A percentile compares a stretch with the other conserved stretches of the same genome.
These are phyloP conservation scores for Morone chrysops DNA, from an alignment of 2,113 vertebrate species.

Conservation along the genomic window DNA sequence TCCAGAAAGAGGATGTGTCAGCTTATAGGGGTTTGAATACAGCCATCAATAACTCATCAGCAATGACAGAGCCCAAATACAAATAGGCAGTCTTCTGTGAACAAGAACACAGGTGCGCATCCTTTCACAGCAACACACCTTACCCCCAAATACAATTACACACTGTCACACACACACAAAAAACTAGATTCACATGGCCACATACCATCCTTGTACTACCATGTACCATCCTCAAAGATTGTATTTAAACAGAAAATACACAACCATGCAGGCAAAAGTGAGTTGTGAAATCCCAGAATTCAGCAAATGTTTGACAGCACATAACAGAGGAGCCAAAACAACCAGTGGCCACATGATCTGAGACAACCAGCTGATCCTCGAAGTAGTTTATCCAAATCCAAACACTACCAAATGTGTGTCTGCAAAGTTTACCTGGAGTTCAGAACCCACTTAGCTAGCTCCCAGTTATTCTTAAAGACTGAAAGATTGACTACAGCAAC, in stretches of 20 bases:
- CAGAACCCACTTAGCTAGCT: background rate
- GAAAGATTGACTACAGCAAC: background rate
- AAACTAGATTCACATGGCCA: background rate
- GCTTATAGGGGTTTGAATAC: conserved; percentile 55
- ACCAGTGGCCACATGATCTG: conserved; percentile 43
- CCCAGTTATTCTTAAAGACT: background rate
- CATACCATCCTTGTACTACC: background rate
- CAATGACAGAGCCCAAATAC: conserved; percentile 46
- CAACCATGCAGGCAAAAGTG: conserved; percentile 1
- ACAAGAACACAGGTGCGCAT: conserved; percentile 41
- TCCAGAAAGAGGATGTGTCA: conserved; percentile 57
- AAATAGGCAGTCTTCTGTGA: conserved; percentile 66
- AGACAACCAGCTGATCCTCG: conserved; percentile 19
- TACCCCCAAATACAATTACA: conserved; percentile 44
- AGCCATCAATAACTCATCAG: conserved; percentile 79
- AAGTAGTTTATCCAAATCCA: conserved; percentile 34
- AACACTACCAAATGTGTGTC: conserved; percentile 51
- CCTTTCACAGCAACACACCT: conserved; percentile 40
- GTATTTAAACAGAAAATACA: conserved; percentile 5
- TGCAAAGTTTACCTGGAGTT: conserved; percentile 30
- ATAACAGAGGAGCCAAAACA: conserved; percentile 47
- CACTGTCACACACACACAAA: background rate
- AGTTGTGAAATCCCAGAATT: conserved; percentile 24
- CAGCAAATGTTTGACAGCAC: conserved; percentile 56
- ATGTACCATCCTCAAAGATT: conserved; percentile 6